Percentiles rank a stretch among this genome's conserved stretches.
These are phyloP conservation scores for Diarsia mendica DNA, from an alignment of 2,888 invertebrate genomes.

Conservation along the genomic window DNA sequence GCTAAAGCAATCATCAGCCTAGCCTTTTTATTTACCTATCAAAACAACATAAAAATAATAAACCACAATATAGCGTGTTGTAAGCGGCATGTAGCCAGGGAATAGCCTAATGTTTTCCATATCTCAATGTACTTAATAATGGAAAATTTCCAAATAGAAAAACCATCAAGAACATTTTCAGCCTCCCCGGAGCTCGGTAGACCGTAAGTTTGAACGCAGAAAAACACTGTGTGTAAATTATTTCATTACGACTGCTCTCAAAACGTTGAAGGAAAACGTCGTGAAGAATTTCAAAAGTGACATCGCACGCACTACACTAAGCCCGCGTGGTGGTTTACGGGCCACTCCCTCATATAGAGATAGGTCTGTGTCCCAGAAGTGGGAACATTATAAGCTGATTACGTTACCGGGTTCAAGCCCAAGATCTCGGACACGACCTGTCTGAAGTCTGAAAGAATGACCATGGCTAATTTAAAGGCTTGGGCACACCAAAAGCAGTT, in stretches of 20 bases:
- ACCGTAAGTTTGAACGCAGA: neutral
- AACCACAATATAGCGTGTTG: neutral
- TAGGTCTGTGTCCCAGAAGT: neutral
- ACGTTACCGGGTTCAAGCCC: too few relatives aligned
- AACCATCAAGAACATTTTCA: neutral
- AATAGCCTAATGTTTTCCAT: too few relatives aligned
- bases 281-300: too few relatives aligned
- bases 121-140: neutral
- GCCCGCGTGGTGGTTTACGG: neutral
- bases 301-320: neutral
- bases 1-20: slow-evolving; percentile 1
- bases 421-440: too few relatives aligned
- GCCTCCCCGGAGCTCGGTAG: neutral
- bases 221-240: neutral
- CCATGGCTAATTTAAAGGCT: neutral
- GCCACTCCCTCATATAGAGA: neutral
- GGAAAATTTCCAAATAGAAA: neutral
- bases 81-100: neutral
- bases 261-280: neutral
- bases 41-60: neutral
- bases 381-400: neutral
- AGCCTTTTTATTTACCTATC: neutral
- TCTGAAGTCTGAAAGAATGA: neutral
- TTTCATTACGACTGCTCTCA: neutral
- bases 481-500: too few relatives aligned